A percentile compares a stretch with the other conserved stretches of the same genome.
Evolutionary conservation across 2,888 invertebrate genomes (phyloP).

Genomic region (Papilio protenor): DNA sequence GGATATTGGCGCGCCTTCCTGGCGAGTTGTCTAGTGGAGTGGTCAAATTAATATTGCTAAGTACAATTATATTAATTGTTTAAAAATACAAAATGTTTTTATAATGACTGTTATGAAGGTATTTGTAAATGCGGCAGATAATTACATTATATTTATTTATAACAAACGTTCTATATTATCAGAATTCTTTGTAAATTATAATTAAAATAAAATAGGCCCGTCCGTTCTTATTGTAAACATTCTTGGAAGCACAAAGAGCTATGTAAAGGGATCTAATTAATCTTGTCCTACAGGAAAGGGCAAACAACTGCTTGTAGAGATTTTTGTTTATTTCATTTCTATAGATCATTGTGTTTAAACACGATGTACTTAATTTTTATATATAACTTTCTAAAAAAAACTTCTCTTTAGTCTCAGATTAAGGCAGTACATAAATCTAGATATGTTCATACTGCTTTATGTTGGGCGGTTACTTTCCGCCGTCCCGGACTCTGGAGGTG

Average conservation of each 20-base stretch:
- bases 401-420: neutral
- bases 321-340: constrained; percentile 12
- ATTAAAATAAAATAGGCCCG: constrained; percentile 1
- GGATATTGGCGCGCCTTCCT: too few species aligned
- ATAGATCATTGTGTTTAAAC: neutral
- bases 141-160: neutral
- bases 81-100: too few species aligned
- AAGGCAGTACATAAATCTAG: neutral
- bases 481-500: too few species aligned
- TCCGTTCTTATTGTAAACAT: constrained; percentile 24
- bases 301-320: constrained; percentile 5
- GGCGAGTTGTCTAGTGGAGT: too few species aligned
- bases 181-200: neutral
- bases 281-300: neutral
- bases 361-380: neutral
- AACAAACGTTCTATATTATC: neutral
- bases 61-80: too few species aligned
- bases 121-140: too few species aligned
- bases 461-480: too few species aligned
- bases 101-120: too few species aligned
- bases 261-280: constrained; percentile 18
- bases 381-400: neutral
- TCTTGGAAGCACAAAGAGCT: neutral
- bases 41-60: too few species aligned
- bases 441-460: too few species aligned